Percentiles rank a stretch among this genome's conserved stretches.
Conservation (phyloP, 1,140 invertebrate species). For the Streblospio benedicti region DNA sequence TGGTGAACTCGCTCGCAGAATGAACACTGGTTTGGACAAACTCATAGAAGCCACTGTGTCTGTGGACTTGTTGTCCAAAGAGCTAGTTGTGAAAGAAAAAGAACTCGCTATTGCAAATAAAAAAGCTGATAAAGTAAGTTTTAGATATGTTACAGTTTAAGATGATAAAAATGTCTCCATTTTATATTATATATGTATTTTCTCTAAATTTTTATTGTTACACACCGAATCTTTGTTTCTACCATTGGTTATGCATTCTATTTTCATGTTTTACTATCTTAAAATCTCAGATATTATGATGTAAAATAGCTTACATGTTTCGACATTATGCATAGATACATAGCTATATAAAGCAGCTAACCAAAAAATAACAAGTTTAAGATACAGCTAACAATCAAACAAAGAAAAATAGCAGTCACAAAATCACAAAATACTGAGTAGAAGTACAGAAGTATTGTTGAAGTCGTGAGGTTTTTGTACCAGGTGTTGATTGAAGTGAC, state of each 20-base stretch:
- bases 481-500: conserved; percentile 59
- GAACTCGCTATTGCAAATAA: conserved; percentile 78
- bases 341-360: too few species aligned
- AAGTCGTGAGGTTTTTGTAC: too few species aligned
- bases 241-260: too few species aligned
- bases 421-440: conserved; percentile 80
- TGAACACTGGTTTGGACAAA: conserved; percentile 90
- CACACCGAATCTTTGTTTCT: too few species aligned
- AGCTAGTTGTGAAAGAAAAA: conserved; percentile 86
- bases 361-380: conserved; percentile 84
- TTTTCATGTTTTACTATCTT: too few species aligned
- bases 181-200: too few species aligned
- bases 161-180: conserved; percentile 88
- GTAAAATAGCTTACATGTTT: too few species aligned
- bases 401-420: conserved; percentile 82
- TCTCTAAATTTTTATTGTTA: too few species aligned
- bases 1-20: conserved; percentile 75
- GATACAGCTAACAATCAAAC: conserved; percentile 85
- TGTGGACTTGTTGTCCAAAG: conserved; percentile 80
- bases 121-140: conserved; percentile 73
- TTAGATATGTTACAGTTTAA: conserved; percentile 81
- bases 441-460: too few species aligned
- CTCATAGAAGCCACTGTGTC: conserved; percentile 86
- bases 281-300: too few species aligned
- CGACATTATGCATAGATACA: too few species aligned